Evolutionary conservation across 2,797 vertebrate species (phyloP).

Genomic region (Prionace glauca): DNA sequence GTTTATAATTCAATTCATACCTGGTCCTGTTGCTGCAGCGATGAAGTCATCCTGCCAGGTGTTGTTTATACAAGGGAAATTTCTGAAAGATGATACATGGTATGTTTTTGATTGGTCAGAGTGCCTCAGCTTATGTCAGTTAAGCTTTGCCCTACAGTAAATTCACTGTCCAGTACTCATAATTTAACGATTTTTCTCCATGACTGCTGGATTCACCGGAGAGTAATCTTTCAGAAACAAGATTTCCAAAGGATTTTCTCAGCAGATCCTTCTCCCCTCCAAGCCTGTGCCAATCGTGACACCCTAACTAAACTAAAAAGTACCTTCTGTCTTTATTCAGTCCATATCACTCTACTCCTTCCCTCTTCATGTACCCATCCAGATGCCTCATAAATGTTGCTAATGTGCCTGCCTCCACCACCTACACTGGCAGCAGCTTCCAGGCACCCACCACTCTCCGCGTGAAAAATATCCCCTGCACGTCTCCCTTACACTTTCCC

Average conservation of each 20-base stretch:
- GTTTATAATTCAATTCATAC: conserved; percentile 4
- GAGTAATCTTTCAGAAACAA: background rate
- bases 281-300: too few relatives aligned
- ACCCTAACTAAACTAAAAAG: too few relatives aligned
- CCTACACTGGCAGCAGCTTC: too few relatives aligned
- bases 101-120: background rate
- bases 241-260: background rate
- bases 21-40: background rate
- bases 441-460: too few relatives aligned
- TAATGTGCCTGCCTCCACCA: too few relatives aligned
- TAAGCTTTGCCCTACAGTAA: background rate
- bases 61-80: background rate
- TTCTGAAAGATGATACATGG: background rate
- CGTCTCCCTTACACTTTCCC: too few relatives aligned
- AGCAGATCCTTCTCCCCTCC: too few relatives aligned
- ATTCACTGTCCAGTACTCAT: background rate
- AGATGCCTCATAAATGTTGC: too few relatives aligned
- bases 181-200: background rate
- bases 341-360: too few relatives aligned
- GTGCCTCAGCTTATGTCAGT: background rate
- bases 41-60: conserved; percentile 26
- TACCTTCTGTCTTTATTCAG: too few relatives aligned
- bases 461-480: too few relatives aligned
- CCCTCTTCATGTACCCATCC: too few relatives aligned
- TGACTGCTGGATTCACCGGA: background rate